These are phyloP conservation scores for Premnoplex brunnescens DNA, from an alignment of 2,797 vertebrate species.

Conservation along the genomic window DNA sequence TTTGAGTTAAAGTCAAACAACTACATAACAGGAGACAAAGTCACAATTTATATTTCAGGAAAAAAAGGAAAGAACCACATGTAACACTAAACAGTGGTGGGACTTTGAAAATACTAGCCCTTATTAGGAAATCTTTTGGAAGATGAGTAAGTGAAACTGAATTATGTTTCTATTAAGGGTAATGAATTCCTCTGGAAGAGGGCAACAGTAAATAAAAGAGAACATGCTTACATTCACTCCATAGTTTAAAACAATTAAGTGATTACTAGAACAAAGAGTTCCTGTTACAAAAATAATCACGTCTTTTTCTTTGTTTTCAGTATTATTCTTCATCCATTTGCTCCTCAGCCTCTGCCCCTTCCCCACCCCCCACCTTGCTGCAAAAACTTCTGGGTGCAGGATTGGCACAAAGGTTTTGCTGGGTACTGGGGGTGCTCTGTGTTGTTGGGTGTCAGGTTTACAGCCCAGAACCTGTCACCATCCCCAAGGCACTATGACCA, in stretches of 20 bases:
- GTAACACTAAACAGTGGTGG: conserved; percentile 18
- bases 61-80: conserved; percentile 43
- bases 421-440: neutral
- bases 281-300: conserved; percentile 49
- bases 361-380: neutral
- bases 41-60: conserved; percentile 51
- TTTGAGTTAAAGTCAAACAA: neutral
- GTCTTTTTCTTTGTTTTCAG: neutral
- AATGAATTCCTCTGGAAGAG: conserved; percentile 69
- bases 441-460: neutral
- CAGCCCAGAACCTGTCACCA: neutral
- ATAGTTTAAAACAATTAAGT: conserved; percentile 53
- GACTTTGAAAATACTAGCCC: conserved; percentile 70
- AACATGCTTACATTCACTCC: conserved; percentile 69
- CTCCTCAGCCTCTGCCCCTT: neutral
- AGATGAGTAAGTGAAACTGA: conserved; percentile 68
- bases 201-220: conserved; percentile 72
- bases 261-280: conserved; percentile 55
- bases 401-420: neutral
- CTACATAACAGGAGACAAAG: neutral
- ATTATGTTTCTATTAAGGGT: conserved; percentile 71
- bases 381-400: neutral
- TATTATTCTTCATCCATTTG: neutral
- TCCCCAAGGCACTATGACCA: neutral
- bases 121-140: conserved; percentile 79